These are phyloP conservation scores for Hirudinaria manillensis DNA, from an alignment of 2,888 invertebrate species.

Conservation along the genomic window DNA sequence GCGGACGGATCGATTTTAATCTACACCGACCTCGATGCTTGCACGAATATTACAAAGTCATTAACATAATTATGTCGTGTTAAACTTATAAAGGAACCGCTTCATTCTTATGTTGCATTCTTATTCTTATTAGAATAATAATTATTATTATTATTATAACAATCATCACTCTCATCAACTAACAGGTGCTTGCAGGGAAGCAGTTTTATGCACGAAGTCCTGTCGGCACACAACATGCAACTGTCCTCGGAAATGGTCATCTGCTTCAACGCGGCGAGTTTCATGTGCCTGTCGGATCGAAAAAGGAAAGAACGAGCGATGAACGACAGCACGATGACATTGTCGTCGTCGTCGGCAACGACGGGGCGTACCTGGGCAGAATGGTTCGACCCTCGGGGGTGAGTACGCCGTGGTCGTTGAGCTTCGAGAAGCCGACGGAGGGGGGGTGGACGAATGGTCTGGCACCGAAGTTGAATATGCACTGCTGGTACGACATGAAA, in stretches of 20 bases:
- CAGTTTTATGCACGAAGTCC: constrained; percentile 68
- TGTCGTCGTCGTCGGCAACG: neutral
- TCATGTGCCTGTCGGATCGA: constrained; percentile 63
- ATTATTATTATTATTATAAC: neutral
- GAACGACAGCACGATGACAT: neutral
- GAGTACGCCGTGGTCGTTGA: constrained; percentile 73
- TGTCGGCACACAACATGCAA: constrained; percentile 80
- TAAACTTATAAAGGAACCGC: too few species aligned
- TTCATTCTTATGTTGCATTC: too few species aligned
- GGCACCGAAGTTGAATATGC: constrained; percentile 83
- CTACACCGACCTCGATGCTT: neutral
- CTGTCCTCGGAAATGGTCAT: constrained; percentile 72
- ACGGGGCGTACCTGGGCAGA: constrained; percentile 63
- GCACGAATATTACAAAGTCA: too few species aligned
- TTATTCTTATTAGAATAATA: neutral
- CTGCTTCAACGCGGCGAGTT: constrained; percentile 68
- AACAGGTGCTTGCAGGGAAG: constrained; percentile 79
- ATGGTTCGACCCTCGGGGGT: constrained; percentile 73
- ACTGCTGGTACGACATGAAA: constrained; percentile 93
- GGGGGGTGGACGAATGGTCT: constrained; percentile 74
- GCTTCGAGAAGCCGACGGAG: constrained; percentile 62
- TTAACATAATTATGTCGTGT: too few species aligned
- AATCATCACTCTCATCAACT: constrained; percentile 44
- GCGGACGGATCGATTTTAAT: neutral
- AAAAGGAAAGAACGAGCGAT: neutral